These are phyloP conservation scores for Chelonus insularis DNA, from an alignment of 1,140 invertebrate species.

Conservation along the genomic window DNA sequence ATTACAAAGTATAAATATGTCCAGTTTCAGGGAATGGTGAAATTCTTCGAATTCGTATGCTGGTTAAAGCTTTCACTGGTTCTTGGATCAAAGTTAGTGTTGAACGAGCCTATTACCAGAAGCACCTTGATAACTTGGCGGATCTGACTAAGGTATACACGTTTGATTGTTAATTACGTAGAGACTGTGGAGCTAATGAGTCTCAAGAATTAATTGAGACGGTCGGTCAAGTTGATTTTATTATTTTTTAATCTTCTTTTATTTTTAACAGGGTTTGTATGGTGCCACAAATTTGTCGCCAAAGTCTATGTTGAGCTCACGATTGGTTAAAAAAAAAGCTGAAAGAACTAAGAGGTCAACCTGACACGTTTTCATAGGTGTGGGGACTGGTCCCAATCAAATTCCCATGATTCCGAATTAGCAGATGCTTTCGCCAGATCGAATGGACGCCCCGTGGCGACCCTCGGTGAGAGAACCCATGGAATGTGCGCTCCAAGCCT, in stretches of 20 bases:
- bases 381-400: conserved; percentile 49
- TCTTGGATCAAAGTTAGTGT: conserved; percentile 31
- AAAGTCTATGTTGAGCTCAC: neutral
- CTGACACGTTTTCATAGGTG: neutral
- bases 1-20: neutral
- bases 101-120: conserved; percentile 45
- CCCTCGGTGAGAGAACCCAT: conserved; percentile 45
- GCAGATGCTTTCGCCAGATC: conserved; percentile 61
- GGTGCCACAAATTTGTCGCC: conserved; percentile 8
- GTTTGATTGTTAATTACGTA: conserved; percentile 46
- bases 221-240: conserved; percentile 30
- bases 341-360: neutral
- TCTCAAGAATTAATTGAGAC: conserved; percentile 48
- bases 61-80: conserved; percentile 15
- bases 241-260: conserved; percentile 14
- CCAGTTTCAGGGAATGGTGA: neutral
- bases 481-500: conserved; percentile 50
- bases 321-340: neutral
- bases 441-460: conserved; percentile 57
- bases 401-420: conserved; percentile 62
- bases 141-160: conserved; percentile 39
- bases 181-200: conserved; percentile 50
- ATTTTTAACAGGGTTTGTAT: conserved; percentile 5
- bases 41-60: conserved; percentile 5
- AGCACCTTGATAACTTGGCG: conserved; percentile 40